phyloP scores from a whole-genome alignment of 2,888 invertebrate species.

The Lithodes maja region DNA sequence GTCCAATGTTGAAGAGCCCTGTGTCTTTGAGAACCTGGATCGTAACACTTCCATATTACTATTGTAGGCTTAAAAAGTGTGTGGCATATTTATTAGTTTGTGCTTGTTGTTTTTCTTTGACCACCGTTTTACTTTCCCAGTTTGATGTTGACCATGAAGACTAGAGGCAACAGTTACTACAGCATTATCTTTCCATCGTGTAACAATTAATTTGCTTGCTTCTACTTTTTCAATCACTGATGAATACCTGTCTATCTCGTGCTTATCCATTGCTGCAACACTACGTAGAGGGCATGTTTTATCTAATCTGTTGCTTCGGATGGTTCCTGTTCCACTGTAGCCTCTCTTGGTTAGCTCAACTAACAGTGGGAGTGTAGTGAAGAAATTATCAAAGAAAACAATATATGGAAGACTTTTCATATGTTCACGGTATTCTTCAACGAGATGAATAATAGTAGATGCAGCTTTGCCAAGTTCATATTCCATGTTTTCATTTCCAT shows the following conservation, averaged over 20 bases:
- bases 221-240: conserved; percentile 26
- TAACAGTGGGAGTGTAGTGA: conserved; percentile 34
- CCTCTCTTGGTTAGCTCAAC: conserved; percentile 31
- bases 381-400: conserved; percentile 37
- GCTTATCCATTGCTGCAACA: conserved; percentile 28
- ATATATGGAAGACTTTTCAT: conserved; percentile 22
- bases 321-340: conserved; percentile 33
- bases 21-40: no score
- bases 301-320: conserved; percentile 25
- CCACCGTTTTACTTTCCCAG: conserved; percentile 41
- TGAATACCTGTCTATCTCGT: conserved; percentile 18
- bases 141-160: conserved; percentile 28
- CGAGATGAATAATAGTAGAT: conserved; percentile 30
- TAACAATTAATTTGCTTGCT: conserved; percentile 19
- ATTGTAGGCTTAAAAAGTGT: conserved; percentile 17
- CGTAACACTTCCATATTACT: conserved; percentile 4
- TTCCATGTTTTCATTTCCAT: conserved; percentile 23
- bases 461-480: conserved; percentile 26
- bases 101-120: conserved; percentile 31
- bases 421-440: conserved; percentile 20
- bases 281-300: conserved; percentile 29
- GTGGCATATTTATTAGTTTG: conserved; percentile 13
- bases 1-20: no score
- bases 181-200: conserved; percentile 44
- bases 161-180: conserved; percentile 40